Evolutionary conservation across 2,888 invertebrate species (phyloP), one percentile per base, ranked within the genome.

Genomic region (Antitype chi): DNA sequence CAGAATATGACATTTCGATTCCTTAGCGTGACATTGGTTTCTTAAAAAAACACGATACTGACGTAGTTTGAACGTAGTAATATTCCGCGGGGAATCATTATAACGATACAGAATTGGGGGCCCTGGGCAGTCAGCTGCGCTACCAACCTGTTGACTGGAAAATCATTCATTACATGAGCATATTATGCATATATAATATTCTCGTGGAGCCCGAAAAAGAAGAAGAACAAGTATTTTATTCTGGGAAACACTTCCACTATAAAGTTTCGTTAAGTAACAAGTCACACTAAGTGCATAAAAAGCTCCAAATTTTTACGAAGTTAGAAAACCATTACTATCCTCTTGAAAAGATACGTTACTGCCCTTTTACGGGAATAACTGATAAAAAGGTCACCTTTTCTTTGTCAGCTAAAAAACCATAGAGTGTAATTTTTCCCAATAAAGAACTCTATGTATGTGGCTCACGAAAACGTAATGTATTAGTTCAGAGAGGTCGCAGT

Each of bases 391-490:
- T n/a, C 28, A 59, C 53, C 4, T 23, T 55, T 62, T 47, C 38
- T n/a, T 52, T 17, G 8, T 15, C 5, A 6, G 2, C 8, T 15
- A 74, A n/a, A 69, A 28, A 32, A 53, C 17, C 47, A 2, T 32
- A 32, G 7, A 62, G n/a, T 62, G 67, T 62, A 66, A 83, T 80
- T 70, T 62, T 57, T 43, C n/a, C 13, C 69, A 66, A 57, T 66
- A 69, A 69, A 72, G 28, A 53, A 17, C 32, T 71, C 8, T 59
- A 69, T 63, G 70, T 74, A 79, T 79, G 59, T 60, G 52, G 25
- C 59, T 78, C 80, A 79, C 80, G 74, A 74, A 74, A 52, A 32
- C 52, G 13, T 83, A 63, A 74, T 78, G 70, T 78, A 78, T 83
- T 74, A 68, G 79, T 63, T 73, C 25, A n/a, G 49, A 79, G 70